A percentile compares a stretch with the other conserved stretches of the same genome.
Conservation (phyloP, 2,113 vertebrate genomes). For the Gulo gulo region DNA sequence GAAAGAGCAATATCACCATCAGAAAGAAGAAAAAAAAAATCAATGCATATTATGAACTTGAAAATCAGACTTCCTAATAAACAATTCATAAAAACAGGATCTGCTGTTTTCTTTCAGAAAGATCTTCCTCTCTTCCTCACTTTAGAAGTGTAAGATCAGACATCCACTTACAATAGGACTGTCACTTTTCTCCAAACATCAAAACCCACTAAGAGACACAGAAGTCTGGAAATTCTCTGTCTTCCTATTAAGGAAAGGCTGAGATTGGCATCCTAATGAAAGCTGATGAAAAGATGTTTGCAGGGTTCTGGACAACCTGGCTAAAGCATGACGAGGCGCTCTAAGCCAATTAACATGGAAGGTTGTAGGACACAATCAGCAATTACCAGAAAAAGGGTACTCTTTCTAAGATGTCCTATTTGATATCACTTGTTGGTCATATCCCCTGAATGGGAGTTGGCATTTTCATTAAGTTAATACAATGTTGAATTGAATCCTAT, state of each 20-base stretch:
- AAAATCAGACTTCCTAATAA: conserved; percentile 9
- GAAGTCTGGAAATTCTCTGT: not conserved
- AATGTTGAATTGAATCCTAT: conserved; percentile 8
- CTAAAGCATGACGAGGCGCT: not conserved
- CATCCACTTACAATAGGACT: not conserved
- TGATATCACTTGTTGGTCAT: not conserved
- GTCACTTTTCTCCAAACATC: conserved; percentile 29
- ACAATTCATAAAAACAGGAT: not conserved
- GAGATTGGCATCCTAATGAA: not conserved
- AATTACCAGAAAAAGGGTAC: not conserved
- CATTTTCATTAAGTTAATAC: conserved; percentile 41
- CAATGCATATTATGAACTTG: not conserved
- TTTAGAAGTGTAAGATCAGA: not conserved
- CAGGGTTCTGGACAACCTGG: not conserved
- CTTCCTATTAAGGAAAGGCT: not conserved
- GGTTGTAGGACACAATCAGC: not conserved
- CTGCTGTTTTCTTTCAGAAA: not conserved
- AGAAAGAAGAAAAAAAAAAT: not conserved
- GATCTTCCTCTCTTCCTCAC: not conserved
- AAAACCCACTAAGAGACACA: not conserved
- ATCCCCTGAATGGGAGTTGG: not conserved
- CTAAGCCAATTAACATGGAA: not conserved
- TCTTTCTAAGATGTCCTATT: not conserved
- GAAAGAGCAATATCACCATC: not conserved
- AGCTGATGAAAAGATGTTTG: not conserved